Evolutionary conservation across 2,888 invertebrate genomes (phyloP).

Genomic region (Dermolepida albohirtum): DNA sequence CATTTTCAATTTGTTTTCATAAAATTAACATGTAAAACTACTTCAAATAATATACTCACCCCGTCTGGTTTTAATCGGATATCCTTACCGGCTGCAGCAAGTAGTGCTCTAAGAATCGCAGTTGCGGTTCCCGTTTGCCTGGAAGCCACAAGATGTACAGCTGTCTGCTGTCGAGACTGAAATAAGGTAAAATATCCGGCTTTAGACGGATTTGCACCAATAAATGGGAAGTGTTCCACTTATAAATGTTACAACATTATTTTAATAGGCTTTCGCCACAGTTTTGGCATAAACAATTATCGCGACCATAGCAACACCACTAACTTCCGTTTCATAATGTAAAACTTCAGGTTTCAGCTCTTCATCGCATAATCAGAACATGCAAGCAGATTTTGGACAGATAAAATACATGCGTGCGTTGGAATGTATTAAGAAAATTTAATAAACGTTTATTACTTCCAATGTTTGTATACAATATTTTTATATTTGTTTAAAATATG

Average conservation of each 20-base stretch:
- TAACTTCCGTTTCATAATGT: slow-evolving; percentile 45
- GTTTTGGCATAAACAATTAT: slow-evolving; percentile 42
- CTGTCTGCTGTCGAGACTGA: slow-evolving; percentile 92
- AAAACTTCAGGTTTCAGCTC: slow-evolving; percentile 31
- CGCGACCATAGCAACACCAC: slow-evolving; percentile 44
- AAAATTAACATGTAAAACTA: too few species aligned
- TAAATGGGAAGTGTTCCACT: slow-evolving; percentile 3
- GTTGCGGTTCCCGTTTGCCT: slow-evolving; percentile 94
- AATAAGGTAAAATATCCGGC: slow-evolving; percentile 48
- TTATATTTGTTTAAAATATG: too few species aligned
- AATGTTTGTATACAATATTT: too few species aligned
- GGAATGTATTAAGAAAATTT: too few species aligned
- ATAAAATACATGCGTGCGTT: not conserved
- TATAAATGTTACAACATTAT: slow-evolving; percentile 16
- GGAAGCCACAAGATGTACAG: slow-evolving; percentile 94
- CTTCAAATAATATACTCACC: slow-evolving; percentile 70
- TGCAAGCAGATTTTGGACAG: slow-evolving; percentile 21
- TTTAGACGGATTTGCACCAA: not conserved
- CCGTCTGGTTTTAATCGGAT: slow-evolving; percentile 88
- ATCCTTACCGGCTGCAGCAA: slow-evolving; percentile 91
- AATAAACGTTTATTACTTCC: not conserved
- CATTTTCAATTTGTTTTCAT: too few species aligned
- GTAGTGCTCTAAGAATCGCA: slow-evolving; percentile 87
- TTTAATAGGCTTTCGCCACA: slow-evolving; percentile 37
- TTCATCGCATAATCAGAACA: slow-evolving; percentile 32